Conservation (phyloP, 1,140 invertebrate genomes). For the Zaprionus camerounensis region DNA sequence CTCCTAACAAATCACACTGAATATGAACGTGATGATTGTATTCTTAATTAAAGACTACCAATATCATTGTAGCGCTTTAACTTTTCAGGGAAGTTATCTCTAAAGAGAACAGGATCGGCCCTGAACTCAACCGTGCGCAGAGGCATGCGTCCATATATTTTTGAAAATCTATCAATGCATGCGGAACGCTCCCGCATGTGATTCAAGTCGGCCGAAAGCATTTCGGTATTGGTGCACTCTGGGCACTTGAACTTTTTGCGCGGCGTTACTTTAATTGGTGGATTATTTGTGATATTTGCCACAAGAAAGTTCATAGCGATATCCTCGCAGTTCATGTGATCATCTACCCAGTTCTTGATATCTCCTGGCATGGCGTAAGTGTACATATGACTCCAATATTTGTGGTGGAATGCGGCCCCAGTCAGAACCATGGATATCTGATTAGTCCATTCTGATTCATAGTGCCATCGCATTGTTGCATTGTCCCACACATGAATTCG, state of each 20-base stretch:
- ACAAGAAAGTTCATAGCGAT: constrained; percentile 98
- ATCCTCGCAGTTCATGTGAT: constrained; percentile 97
- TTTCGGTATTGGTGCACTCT: constrained; percentile 96
- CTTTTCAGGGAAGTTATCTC: constrained; percentile 94
- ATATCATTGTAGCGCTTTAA: constrained; percentile 96
- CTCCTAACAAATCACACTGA: neutral
- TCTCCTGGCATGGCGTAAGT: constrained; percentile 92
- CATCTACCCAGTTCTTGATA: constrained; percentile 93
- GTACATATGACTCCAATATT: constrained; percentile 96
- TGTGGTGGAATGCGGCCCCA: constrained; percentile 97
- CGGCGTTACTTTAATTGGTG: constrained; percentile 97
- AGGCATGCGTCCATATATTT: constrained; percentile 94
- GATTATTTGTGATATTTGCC: constrained; percentile 95
- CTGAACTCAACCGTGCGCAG: constrained; percentile 95
- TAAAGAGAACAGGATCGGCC: constrained; percentile 97
- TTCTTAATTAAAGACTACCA: constrained; percentile 88
- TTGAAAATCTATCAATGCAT: constrained; percentile 95
- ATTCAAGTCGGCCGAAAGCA: constrained; percentile 95
- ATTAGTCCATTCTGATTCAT: constrained; percentile 98
- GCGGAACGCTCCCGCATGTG: constrained; percentile 97
- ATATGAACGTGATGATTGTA: constrained; percentile 35
- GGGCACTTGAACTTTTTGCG: constrained; percentile 99
- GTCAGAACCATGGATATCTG: constrained; percentile 97
- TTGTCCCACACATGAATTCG: constrained; percentile 96
- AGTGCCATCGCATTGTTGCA: constrained; percentile 92